Evolutionary conservation across 2,888 invertebrate species (phyloP).

Genomic region (Isoperla grammatica): DNA sequence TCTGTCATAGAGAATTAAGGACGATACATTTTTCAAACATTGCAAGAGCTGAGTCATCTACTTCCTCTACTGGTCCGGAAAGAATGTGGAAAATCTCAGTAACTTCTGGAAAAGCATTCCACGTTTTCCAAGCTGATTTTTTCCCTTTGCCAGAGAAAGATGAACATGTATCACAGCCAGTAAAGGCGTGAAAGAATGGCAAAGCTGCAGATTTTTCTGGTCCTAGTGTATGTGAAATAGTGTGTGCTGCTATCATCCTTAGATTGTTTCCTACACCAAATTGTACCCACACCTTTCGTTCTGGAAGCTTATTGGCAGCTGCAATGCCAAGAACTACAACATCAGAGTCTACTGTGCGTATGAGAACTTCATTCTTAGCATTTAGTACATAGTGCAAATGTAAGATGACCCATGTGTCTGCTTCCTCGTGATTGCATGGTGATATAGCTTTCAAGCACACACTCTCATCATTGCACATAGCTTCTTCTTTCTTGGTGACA

Average conservation of each 20-base stretch:
- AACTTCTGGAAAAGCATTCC: slow-evolving; percentile 19
- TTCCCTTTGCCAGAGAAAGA: slow-evolving; percentile 23
- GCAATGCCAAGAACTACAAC: background rate
- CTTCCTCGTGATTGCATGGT: slow-evolving; percentile 13
- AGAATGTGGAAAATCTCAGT: background rate
- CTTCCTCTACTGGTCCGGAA: background rate
- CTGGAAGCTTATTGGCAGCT: slow-evolving; percentile 4
- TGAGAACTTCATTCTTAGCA: background rate
- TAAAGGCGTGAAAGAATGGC: slow-evolving; percentile 26
- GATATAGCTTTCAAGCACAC: slow-evolving; percentile 4
- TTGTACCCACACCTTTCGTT: background rate
- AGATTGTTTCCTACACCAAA: slow-evolving; percentile 1
- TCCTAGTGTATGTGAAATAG: background rate
- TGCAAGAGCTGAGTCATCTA: background rate
- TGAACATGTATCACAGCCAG: slow-evolving; percentile 25
- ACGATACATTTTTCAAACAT: background rate
- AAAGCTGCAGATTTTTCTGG: slow-evolving; percentile 21
- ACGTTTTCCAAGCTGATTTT: slow-evolving; percentile 22
- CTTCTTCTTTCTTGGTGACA: background rate
- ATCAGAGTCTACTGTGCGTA: slow-evolving; percentile 10
- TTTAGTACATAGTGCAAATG: background rate
- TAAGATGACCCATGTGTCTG: slow-evolving; percentile 9
- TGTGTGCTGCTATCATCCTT: background rate
- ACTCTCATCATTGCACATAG: background rate
- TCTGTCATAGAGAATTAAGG: background rate